Percentiles rank a stretch among this genome's conserved stretches.
phyloP scores from a whole-genome alignment of 2,797 vertebrate genomes.

The Anguilla obscura region DNA sequence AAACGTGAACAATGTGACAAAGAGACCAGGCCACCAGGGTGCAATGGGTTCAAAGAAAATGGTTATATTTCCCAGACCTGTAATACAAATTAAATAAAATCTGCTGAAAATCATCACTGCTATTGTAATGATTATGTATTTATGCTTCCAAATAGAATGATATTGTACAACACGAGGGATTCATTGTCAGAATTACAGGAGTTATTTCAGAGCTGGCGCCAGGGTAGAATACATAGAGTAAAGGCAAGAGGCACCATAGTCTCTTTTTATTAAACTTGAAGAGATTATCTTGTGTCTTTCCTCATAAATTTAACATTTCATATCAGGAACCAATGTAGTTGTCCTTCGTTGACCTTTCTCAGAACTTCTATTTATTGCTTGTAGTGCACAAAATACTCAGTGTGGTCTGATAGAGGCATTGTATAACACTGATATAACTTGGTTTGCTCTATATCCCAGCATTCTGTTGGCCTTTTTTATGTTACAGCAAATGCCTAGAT shows the following conservation, averaged over 20 bases:
- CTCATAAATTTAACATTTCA: neutral
- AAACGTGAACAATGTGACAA: neutral
- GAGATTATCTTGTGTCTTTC: neutral
- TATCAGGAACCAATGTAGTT: neutral
- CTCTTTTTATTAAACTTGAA: neutral
- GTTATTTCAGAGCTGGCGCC: neutral
- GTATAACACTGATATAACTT: no score
- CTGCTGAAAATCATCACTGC: neutral
- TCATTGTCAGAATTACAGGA: neutral
- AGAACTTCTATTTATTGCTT: neutral
- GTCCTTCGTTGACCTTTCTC: neutral
- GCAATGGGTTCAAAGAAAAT: neutral
- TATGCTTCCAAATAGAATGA: neutral
- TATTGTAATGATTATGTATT: neutral
- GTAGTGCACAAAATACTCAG: neutral
- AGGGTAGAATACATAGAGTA: neutral
- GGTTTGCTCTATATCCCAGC: no score
- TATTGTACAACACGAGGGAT: neutral
- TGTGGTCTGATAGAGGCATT: neutral
- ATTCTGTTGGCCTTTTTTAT: no score
- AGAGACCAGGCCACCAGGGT: neutral
- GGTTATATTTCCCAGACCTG: no score
- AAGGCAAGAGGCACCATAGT: neutral
- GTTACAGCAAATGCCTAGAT: neutral
- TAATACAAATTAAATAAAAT: no score